Evolutionary conservation across 1,140 invertebrate species (phyloP).

Genomic region (Diorhabda elongata): DNA sequence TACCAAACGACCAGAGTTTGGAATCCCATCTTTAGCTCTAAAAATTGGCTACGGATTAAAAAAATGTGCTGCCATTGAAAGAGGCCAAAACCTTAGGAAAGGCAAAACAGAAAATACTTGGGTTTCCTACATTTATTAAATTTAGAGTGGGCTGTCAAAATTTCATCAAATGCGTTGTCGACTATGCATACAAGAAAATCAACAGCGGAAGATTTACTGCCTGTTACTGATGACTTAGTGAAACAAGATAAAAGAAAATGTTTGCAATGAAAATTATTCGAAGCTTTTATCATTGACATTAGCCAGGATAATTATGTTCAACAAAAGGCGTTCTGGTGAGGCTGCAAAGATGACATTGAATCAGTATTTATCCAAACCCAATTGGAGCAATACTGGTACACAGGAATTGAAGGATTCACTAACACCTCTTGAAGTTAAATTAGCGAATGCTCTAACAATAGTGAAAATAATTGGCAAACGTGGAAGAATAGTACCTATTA

Average conservation of each 20-base stretch:
- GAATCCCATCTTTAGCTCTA: conserved; percentile 17
- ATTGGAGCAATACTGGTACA: conserved; percentile 9
- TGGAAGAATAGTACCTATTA: conserved; percentile 17
- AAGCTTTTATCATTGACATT: conserved; percentile 9
- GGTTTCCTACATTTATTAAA: neutral
- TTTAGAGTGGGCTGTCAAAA: neutral
- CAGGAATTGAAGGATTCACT: conserved; percentile 15
- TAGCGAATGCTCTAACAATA: conserved; percentile 15
- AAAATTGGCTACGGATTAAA: conserved; percentile 14
- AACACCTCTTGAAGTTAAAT: conserved; percentile 14
- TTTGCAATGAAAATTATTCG: conserved; percentile 12
- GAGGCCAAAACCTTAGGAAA: neutral
- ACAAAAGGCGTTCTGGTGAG: conserved; percentile 21
- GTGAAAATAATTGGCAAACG: conserved; percentile 17
- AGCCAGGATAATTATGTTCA: conserved; percentile 14
- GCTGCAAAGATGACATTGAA: conserved; percentile 15
- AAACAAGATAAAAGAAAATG: conserved; percentile 12
- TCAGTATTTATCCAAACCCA: conserved; percentile 6
- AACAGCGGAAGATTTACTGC: neutral
- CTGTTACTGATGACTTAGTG: neutral
- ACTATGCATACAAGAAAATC: conserved; percentile 4
- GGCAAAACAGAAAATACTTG: neutral
- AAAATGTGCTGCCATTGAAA: conserved; percentile 16
- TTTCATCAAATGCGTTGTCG: conserved; percentile 9
- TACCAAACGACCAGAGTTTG: conserved; percentile 10